These are phyloP conservation scores for Clamator glandarius DNA, from an alignment of 2,797 vertebrate species.

Conservation along the genomic window DNA sequence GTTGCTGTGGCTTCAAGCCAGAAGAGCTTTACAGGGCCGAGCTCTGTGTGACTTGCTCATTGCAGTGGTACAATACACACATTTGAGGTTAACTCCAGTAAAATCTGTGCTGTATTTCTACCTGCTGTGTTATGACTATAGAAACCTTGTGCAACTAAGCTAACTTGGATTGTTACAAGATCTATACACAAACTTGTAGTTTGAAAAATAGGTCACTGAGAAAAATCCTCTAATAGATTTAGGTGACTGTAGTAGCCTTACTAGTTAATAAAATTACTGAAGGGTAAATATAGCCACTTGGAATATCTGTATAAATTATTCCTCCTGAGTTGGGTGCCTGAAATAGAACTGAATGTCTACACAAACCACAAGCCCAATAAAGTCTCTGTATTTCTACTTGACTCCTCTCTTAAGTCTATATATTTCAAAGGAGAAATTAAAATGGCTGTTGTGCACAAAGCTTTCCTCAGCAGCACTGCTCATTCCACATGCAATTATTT, in stretches of 20 bases:
- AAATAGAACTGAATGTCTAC: neutral
- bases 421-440: slow-evolving; percentile 23
- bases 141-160: neutral
- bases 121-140: neutral
- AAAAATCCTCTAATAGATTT: neutral
- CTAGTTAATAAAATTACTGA: slow-evolving; percentile 26
- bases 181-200: neutral
- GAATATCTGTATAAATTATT: neutral
- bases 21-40: neutral
- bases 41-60: neutral
- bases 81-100: neutral
- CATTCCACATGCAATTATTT: slow-evolving; percentile 69
- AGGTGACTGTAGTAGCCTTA: neutral
- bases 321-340: neutral
- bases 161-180: neutral
- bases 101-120: neutral
- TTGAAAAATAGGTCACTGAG: neutral
- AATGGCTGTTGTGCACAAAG: neutral
- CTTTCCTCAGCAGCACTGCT: slow-evolving; percentile 53
- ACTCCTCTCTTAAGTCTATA: neutral
- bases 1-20: neutral
- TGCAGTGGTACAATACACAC: neutral
- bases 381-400: neutral
- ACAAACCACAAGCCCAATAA: neutral
- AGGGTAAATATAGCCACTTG: neutral